Evolutionary conservation across 2,113 vertebrate genomes (phyloP).

Genomic region (Pandion haliaetus): DNA sequence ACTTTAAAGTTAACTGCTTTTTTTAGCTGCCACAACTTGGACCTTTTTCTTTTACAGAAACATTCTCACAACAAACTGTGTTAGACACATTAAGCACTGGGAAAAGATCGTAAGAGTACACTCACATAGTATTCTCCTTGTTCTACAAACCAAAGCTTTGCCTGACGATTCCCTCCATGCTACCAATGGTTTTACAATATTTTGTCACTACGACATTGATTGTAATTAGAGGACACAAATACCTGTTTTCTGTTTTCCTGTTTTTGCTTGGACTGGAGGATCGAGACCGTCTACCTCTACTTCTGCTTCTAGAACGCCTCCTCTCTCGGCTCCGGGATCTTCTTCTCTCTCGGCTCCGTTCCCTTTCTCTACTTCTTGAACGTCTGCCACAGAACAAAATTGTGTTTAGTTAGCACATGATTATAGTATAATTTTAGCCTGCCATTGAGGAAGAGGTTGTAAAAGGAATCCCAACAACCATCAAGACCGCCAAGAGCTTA

Average conservation of each 20-base stretch:
- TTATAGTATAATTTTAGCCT: neutral
- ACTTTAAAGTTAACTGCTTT: neutral
- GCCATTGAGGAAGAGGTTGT: neutral
- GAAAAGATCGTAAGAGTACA: neutral
- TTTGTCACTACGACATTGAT: neutral
- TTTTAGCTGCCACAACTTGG: neutral
- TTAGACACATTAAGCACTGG: neutral
- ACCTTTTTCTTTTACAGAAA: neutral
- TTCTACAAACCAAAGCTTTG: neutral
- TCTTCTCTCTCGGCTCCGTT: constrained; percentile 80
- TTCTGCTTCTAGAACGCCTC: constrained; percentile 85
- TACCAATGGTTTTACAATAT: neutral
- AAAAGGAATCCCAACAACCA: neutral
- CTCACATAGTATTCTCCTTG: neutral
- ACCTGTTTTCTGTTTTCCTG: constrained; percentile 89
- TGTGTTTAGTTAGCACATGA: neutral
- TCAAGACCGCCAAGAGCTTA: neutral
- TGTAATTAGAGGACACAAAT: neutral
- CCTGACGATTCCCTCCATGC: neutral
- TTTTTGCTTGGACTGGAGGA: constrained; percentile 86
- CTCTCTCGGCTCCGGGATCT: constrained; percentile 90
- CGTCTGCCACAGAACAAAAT: constrained; percentile 70
- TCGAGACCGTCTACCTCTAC: constrained; percentile 83
- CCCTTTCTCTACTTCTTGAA: constrained; percentile 85
- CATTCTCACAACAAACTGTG: neutral